A percentile compares a stretch with the other conserved stretches of the same genome.
Conservation (phyloP, 53 echinoderm and acorn worm genomes). For the Echinometra lucunter region DNA sequence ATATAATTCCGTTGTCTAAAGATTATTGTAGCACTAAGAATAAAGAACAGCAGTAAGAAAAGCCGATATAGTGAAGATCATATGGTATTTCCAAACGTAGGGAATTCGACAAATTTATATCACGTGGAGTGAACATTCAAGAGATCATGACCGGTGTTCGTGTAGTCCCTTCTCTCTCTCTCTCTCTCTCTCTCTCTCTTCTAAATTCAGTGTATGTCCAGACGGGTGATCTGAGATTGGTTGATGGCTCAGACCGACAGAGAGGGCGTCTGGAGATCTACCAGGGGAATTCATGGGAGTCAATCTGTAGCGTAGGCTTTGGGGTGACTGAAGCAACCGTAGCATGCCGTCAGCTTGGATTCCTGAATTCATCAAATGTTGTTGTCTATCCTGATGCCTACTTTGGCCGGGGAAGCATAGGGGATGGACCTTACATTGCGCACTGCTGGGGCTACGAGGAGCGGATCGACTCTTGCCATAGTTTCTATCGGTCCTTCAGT, state of each 20-base stretch:
- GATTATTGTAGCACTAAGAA: too few species aligned
- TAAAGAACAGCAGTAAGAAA: too few species aligned
- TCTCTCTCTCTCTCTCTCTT: background rate
- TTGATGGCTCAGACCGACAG: background rate
- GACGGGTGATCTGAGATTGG: background rate
- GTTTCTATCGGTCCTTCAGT: background rate
- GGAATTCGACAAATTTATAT: too few species aligned
- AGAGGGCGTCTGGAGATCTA: slow-evolving; percentile 48
- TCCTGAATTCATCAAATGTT: background rate
- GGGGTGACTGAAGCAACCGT: slow-evolving; percentile 29
- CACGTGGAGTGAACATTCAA: too few species aligned
- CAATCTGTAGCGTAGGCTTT: slow-evolving; percentile 23
- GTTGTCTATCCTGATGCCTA: background rate
- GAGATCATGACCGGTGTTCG: too few species aligned
- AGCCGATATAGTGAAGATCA: too few species aligned
- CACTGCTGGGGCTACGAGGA: background rate
- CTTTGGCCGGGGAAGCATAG: background rate
- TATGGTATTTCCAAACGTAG: too few species aligned
- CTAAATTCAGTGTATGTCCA: background rate
- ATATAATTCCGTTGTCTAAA: too few species aligned
- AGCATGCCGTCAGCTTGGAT: slow-evolving; percentile 57
- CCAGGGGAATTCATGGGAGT: slow-evolving; percentile 12
- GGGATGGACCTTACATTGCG: slow-evolving; percentile 14
- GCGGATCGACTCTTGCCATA: background rate
- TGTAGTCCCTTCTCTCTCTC: too few species aligned